Evolutionary conservation across 2,888 invertebrate species (phyloP).

Genomic region (Drosophila anomalipes): DNA sequence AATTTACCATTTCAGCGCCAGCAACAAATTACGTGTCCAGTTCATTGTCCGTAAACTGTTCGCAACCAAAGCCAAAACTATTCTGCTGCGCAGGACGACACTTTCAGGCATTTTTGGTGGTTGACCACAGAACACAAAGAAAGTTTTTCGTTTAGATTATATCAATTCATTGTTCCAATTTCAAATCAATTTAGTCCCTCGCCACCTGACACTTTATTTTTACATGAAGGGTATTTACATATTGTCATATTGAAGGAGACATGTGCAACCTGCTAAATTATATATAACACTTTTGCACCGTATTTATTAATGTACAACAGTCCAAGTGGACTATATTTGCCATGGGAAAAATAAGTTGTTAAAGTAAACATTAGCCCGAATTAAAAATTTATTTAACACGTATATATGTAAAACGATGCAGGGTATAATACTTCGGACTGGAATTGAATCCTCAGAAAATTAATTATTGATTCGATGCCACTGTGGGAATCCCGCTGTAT

Average conservation of each 20-base stretch:
- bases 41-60: constrained; percentile 57
- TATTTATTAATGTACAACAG: not conserved
- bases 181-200: constrained; percentile 25
- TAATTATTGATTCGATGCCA: constrained; percentile 8
- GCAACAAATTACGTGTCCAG: constrained; percentile 40
- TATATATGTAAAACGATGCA: not conserved
- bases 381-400: constrained; percentile 2
- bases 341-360: no score
- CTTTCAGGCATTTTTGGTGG: constrained; percentile 11
- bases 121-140: constrained; percentile 32
- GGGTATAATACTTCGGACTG: not conserved
- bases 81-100: not conserved
- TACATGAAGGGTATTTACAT: not conserved
- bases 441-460: constrained; percentile 1
- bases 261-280: not conserved
- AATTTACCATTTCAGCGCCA: constrained; percentile 55
- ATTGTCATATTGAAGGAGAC: not conserved
- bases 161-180: constrained; percentile 55
- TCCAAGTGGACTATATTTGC: not conserved
- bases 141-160: constrained; percentile 38
- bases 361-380: not conserved
- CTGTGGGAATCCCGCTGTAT: not conserved
- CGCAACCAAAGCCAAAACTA: constrained; percentile 18
- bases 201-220: not conserved
- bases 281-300: not conserved